Evolutionary conservation across 2,113 vertebrate species (phyloP).

Genomic region (Phainopepla nitens): DNA sequence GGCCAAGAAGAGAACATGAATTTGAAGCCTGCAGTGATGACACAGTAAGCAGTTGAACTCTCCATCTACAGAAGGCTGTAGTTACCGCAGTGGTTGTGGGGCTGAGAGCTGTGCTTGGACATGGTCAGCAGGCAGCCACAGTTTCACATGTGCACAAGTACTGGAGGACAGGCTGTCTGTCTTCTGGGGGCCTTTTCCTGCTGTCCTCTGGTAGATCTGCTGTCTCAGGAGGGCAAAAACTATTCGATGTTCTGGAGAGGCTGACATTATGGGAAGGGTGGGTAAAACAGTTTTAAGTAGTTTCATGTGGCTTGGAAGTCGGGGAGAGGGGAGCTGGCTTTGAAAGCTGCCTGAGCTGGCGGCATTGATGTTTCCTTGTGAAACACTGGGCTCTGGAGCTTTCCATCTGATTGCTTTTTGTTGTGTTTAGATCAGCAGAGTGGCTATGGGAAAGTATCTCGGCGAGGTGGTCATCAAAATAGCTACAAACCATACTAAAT

Average conservation of each 20-base stretch:
- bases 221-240: background rate
- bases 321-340: background rate
- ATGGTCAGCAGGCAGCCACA: background rate
- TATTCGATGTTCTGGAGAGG: background rate
- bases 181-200: background rate
- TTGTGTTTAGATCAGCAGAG: constrained; percentile 88
- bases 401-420: background rate
- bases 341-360: background rate
- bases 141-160: rapidly evolving
- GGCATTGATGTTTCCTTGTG: background rate
- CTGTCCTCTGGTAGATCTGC: background rate
- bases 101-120: background rate
- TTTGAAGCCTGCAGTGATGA: background rate
- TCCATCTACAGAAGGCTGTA: background rate
- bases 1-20: background rate
- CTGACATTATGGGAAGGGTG: background rate
- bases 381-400: background rate
- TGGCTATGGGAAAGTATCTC: constrained; percentile 96
- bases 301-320: background rate
- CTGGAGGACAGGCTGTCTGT: background rate
- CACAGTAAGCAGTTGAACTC: rapidly evolving
- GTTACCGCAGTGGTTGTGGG: rapidly evolving
- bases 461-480: constrained; percentile 97
- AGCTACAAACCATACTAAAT: constrained; percentile 99
- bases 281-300: background rate